Percentiles rank a stretch among this genome's conserved stretches.
These are phyloP conservation scores for Carcina quercana DNA, from an alignment of 2,888 invertebrate species.

Conservation along the genomic window DNA sequence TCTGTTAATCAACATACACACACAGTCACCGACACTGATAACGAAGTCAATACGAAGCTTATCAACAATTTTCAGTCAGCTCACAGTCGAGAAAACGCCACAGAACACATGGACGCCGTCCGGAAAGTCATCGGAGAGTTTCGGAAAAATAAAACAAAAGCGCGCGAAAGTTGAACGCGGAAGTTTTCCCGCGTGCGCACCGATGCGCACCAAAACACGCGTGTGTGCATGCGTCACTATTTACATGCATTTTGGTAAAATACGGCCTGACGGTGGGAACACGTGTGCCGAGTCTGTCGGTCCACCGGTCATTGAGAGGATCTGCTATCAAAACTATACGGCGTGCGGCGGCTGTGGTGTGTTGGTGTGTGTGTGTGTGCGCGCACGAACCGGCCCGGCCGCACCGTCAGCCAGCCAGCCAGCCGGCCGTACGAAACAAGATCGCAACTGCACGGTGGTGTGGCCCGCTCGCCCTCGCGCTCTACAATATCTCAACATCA, in stretches of 20 bases:
- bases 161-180: conserved; percentile 41
- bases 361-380: too few species aligned
- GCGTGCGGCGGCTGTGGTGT: conserved; percentile 37
- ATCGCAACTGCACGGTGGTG: conserved; percentile 25
- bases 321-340: conserved; percentile 61
- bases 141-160: conserved; percentile 32
- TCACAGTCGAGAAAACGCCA: conserved; percentile 4
- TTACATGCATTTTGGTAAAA: conserved; percentile 57
- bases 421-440: conserved; percentile 64
- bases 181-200: conserved; percentile 46
- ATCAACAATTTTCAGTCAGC: conserved; percentile 11
- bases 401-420: conserved; percentile 61
- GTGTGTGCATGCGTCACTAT: conserved; percentile 44
- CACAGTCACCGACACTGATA: conserved; percentile 16
- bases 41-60: conserved; percentile 9
- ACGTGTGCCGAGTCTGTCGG: conserved; percentile 76
- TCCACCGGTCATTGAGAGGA: conserved; percentile 78
- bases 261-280: conserved; percentile 38
- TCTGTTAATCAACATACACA: conserved; percentile 5
- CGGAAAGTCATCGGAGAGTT: conserved; percentile 19
- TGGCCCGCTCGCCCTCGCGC: conserved; percentile 26
- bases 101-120: conserved; percentile 3
- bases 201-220: conserved; percentile 39
- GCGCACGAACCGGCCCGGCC: conserved; percentile 51
- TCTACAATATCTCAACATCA: conserved; percentile 61